phyloP scores from a whole-genome alignment of 1,140 invertebrate species.

The roundworm (Caenorhabditis elegans) region WBcel235 BX284605.5:12934001-12934500 shows the following conservation, averaged over 20 bases:
- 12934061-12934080: constrained; percentile 13
- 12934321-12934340: not conserved
- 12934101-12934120: constrained; percentile 24
- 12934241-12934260: not conserved
- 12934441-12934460: not conserved
- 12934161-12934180: too few relatives aligned
- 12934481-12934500: constrained; percentile 9
- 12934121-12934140: constrained; percentile 14
- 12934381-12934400: constrained; percentile 27
- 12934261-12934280: constrained; percentile 4
- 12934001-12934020: not conserved
- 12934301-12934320: not conserved
- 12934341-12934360: not conserved
- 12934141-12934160: constrained; percentile 22
- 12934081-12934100: not conserved
- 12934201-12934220: not conserved
- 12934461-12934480: not conserved
- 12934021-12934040: not conserved
- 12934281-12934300: not conserved
- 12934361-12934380: constrained; percentile 14
- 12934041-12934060: not conserved
- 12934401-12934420: not conserved
- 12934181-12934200: not conserved
- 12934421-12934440: not conserved
- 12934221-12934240: not conserved